Conservation (phyloP, 2,113 vertebrate genomes). For the Cynocephalus volans region DNA sequence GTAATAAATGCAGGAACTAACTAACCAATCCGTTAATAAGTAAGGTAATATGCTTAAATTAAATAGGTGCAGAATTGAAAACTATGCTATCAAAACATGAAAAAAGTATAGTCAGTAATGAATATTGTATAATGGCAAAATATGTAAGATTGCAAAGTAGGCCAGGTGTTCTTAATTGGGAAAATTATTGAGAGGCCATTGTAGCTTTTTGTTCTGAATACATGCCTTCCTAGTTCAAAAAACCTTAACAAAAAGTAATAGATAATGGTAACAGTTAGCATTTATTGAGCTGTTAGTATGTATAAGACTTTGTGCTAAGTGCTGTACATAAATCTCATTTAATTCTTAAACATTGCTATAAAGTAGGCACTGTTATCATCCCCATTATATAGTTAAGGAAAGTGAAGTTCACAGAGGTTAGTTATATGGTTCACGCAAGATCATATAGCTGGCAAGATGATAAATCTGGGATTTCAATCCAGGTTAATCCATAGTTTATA, state of each 20-base stretch:
- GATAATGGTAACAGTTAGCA: conserved; percentile 33
- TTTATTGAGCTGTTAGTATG: conserved; percentile 11
- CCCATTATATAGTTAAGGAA: conserved; percentile 65
- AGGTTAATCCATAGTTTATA: not conserved
- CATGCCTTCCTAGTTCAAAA: conserved; percentile 37
- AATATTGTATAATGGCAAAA: conserved; percentile 47
- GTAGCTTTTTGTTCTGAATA: conserved; percentile 61
- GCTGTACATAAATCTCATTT: conserved; percentile 45
- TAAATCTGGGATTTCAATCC: conserved; percentile 23
- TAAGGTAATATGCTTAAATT: conserved; percentile 89
- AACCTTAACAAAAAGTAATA: conserved; percentile 31
- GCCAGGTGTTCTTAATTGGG: conserved; percentile 48
- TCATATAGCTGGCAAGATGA: not conserved
- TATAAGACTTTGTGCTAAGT: conserved; percentile 53
- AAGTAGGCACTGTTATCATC: conserved; percentile 12
- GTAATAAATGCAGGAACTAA: conserved; percentile 84
- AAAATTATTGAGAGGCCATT: conserved; percentile 26
- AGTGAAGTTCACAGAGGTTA: conserved; percentile 29
- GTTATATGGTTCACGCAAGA: conserved; percentile 9
- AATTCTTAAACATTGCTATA: conserved; percentile 25
- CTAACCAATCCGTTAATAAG: conserved; percentile 90
- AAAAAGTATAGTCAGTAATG: conserved; percentile 30
- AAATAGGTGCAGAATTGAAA: conserved; percentile 49
- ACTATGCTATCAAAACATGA: not conserved
- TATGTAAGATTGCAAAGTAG: conserved; percentile 19